Evolutionary conservation across 2,113 vertebrate species (phyloP), one percentile per base, ranked within the genome.

Genomic region (Stictonetta naevosa): DNA sequence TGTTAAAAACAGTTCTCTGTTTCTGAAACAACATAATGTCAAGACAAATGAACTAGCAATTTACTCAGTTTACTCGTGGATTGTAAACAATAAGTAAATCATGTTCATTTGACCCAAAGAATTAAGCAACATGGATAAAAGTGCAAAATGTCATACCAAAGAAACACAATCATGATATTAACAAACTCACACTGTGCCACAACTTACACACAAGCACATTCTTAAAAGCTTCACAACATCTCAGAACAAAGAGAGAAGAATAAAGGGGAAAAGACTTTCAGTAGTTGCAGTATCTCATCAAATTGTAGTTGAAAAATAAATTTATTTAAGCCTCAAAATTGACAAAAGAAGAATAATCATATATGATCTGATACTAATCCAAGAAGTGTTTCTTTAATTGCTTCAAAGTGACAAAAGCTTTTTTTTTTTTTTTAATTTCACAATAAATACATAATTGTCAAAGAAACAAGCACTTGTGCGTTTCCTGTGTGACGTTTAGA

Each of bases 121-220:
- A 58, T 66, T 74, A 88, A 50, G 10, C 14, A 66, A 68, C 1
- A 29, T 15, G 62, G 46, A 72, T 48, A 75, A 75, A 88, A 44
- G 3, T 20, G 4, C 31, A 53, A 79, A 93, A 76, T 58, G 1
- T 33, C 31, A 3, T 48, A 52, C 8, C 29, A 53, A 36, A 52
- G 50, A 68, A 87, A 18, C 19, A 56, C 11, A 68, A 13, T 42
- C 18, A 55, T 10, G 8, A 23, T 34, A 34, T 29, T 58, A 85
- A 53, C 2, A 76, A 59, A 34, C 1, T 0, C 2, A 11, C 10
- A 19, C 21, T 31, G 8, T 71, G 33, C 16, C 7, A 38, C 52
- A 15, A 34, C 5, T 81, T 78, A 44, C 5, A 38, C 6, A n/a
- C 4, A 60, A 76, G 2, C 3, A 1, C 19, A 19, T 48, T 67